Evolutionary conservation across 2,797 vertebrate genomes (phyloP), one percentile per base, ranked within the genome.

Genomic region (Sparus aurata): DNA sequence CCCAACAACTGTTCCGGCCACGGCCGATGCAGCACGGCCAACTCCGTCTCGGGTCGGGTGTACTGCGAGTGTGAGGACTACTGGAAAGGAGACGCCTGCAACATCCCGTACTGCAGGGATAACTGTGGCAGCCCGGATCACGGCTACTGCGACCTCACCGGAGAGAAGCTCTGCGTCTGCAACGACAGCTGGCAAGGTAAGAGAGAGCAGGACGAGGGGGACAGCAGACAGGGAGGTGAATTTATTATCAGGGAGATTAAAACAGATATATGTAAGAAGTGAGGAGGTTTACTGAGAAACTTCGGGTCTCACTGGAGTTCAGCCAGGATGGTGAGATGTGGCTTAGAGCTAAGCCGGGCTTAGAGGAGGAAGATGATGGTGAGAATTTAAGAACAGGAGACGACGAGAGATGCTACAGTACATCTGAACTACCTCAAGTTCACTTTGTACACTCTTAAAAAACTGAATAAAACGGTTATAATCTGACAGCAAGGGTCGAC

Each of bases 111-210:
- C 65, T 99, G 98, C 75, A 96, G 95, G 86, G 96, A 96, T 84
- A 97, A 99, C 82, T 99, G 98, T 30, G 98, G 98, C 80, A 98
- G 97, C 45, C 98, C 98, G 0, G 97, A 97, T 68, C 97, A 96
- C 0, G 97, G 98, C 2, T 98, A 98, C 93, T 99, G 97, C 25
- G 97, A 99, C 93, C 89, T 99, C 64, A 98, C 98, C 0, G 97
- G 98, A 5, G 97, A 99, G 74, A 99, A 98, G 85, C 90, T 97
- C 15, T 98, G 97, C 3, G 97, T 99, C 52, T 99, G 98, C 94
- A 99, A 98, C 30, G 97, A 98, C 52, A 98, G 97, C 85, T 98
- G 98, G 98, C 97, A 99, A 96, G 98, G 97, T 98, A 4, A 27
- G 87, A 87, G 54, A 38, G 12, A 17, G 54, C 16, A 12, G 47